phyloP scores from a whole-genome alignment of 1,140 invertebrate species.

The Rhynchophorus ferrugineus region DNA sequence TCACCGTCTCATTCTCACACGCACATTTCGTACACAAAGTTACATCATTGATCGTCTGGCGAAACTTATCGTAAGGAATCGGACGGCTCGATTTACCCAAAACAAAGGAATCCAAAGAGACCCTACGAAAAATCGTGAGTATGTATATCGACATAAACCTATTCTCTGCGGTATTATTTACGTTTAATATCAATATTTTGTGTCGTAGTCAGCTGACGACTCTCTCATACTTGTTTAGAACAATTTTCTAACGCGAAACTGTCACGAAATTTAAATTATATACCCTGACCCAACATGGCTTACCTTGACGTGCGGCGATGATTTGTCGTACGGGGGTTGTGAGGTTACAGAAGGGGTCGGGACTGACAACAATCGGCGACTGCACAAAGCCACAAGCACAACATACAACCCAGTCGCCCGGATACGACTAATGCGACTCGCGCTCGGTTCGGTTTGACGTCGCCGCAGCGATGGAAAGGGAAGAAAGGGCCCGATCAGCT shows the following conservation, averaged over 20 bases:
- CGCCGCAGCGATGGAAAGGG: conserved; percentile 1
- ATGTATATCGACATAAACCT: no score
- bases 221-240: no score
- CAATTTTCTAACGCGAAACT: no score
- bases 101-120: no score
- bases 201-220: not conserved
- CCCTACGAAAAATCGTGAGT: no score
- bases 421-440: conserved; percentile 19
- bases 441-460: not conserved
- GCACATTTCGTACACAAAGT: conserved; percentile 8
- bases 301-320: conserved; percentile 18
- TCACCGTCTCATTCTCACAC: not conserved
- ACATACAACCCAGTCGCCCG: conserved; percentile 32
- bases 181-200: no score
- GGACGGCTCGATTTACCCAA: not conserved
- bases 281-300: no score
- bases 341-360: conserved; percentile 27
- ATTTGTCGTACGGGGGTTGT: conserved; percentile 6
- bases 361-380: conserved; percentile 22
- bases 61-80: conserved; percentile 12
- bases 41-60: conserved; percentile 30
- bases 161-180: no score
- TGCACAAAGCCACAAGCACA: conserved; percentile 22
- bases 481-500: conserved; percentile 20
- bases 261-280: no score